These are phyloP conservation scores for Pyrgus malvae DNA, from an alignment of 2,888 invertebrate species.

Conservation along the genomic window DNA sequence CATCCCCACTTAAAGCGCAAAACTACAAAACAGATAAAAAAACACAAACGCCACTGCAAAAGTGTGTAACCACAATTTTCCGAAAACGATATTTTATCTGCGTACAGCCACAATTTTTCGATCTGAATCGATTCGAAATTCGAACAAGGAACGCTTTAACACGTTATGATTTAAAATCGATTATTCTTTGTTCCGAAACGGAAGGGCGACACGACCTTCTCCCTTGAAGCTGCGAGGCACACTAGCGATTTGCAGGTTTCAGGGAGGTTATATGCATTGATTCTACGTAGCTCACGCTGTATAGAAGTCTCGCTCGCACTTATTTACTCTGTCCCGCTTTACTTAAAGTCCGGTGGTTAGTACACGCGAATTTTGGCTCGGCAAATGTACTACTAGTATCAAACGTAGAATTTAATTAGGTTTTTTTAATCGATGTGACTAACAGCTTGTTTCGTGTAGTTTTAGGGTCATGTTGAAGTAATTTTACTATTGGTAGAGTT, in stretches of 20 bases:
- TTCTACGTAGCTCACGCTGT: conserved; percentile 68
- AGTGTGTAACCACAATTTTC: not conserved
- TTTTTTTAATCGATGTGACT: conserved; percentile 37
- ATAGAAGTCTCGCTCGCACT: conserved; percentile 49
- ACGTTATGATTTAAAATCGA: conserved; percentile 24
- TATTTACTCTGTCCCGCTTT: conserved; percentile 45
- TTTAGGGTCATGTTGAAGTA: no score
- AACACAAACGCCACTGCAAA: not conserved
- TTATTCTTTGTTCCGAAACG: conserved; percentile 12
- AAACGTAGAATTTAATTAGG: conserved; percentile 55
- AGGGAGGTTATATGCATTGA: conserved; percentile 73
- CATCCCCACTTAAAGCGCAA: conserved; percentile 7
- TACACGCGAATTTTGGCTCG: conserved; percentile 73
- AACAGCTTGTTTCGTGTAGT: not conserved
- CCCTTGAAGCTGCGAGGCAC: conserved; percentile 51
- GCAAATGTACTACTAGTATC: conserved; percentile 55
- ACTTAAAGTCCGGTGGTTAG: conserved; percentile 52
- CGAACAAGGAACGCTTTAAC: conserved; percentile 15
- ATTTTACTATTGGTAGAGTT: no score
- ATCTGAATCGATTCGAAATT: conserved; percentile 13
- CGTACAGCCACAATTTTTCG: conserved; percentile 17
- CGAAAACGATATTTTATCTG: not conserved
- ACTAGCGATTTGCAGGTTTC: conserved; percentile 70
- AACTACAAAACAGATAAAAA: conserved; percentile 4
- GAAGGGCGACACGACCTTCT: conserved; percentile 44